Evolutionary conservation across 1,140 invertebrate species (phyloP).

Genomic region (Lepidurus packardi): DNA sequence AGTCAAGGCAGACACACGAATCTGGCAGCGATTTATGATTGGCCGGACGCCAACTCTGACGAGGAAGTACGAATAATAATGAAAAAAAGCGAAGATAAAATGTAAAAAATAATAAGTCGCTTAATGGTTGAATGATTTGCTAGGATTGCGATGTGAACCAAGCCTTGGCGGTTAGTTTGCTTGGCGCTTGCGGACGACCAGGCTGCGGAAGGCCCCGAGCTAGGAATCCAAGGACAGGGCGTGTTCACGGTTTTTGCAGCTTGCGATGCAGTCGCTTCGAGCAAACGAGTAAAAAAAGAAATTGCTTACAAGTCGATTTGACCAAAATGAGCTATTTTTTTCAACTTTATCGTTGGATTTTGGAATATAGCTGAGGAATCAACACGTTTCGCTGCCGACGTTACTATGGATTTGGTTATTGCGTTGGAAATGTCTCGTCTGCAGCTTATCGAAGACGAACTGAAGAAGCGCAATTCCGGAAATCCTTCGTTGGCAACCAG

Average conservation of each 20-base stretch:
- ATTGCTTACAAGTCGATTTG: slow-evolving; percentile 33
- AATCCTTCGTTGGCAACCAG: slow-evolving; percentile 26
- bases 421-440: slow-evolving; percentile 64
- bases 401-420: slow-evolving; percentile 60
- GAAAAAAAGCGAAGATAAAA: not conserved
- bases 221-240: slow-evolving; percentile 50
- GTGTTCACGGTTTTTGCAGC: slow-evolving; percentile 51
- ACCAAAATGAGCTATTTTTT: not conserved
- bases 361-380: not conserved
- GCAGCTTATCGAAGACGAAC: slow-evolving; percentile 58
- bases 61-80: slow-evolving; percentile 44
- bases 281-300: slow-evolving; percentile 39
- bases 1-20: slow-evolving; percentile 52
- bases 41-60: slow-evolving; percentile 57
- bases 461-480: slow-evolving; percentile 43
- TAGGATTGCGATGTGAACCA: slow-evolving; percentile 39
- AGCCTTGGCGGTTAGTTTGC: slow-evolving; percentile 40
- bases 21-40: slow-evolving; percentile 54
- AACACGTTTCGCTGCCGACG: slow-evolving; percentile 44
- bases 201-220: slow-evolving; percentile 46
- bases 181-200: slow-evolving; percentile 40
- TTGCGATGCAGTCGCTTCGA: slow-evolving; percentile 46
- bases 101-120: not conserved
- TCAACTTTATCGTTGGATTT: not conserved
- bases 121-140: not conserved